Percentiles rank a stretch among this genome's conserved stretches.
Conservation (phyloP, 1,140 invertebrate genomes). For the Drosophila teissieri region DNA sequence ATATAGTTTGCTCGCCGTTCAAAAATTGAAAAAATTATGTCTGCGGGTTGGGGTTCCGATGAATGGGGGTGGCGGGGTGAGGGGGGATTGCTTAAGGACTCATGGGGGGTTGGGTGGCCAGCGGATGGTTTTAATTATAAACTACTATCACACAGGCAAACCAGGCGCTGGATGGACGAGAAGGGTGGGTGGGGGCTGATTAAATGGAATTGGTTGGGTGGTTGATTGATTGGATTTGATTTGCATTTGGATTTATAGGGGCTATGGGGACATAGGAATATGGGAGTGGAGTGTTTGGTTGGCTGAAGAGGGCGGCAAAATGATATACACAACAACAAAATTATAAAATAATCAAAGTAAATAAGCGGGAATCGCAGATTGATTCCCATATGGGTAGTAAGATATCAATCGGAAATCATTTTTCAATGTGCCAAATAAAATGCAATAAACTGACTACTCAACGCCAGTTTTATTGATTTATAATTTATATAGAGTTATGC, state of each 20-base stretch:
- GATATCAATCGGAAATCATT: slow-evolving; percentile 45
- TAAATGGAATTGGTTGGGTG: neutral
- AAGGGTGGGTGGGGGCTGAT: slow-evolving; percentile 4
- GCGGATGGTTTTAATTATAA: slow-evolving; percentile 80
- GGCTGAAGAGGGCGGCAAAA: slow-evolving; percentile 31
- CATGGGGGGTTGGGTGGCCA: slow-evolving; percentile 15
- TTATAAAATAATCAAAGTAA: slow-evolving; percentile 58
- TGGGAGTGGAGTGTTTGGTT: neutral
- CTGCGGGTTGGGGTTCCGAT: neutral
- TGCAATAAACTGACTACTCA: slow-evolving; percentile 23
- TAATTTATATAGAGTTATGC: slow-evolving; percentile 20
- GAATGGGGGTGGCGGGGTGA: neutral
- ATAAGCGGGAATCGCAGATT: slow-evolving; percentile 24
- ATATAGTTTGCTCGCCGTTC: slow-evolving; percentile 59
- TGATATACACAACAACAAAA: slow-evolving; percentile 62
- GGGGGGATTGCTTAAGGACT: neutral
- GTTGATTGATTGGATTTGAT: neutral
- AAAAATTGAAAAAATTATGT: slow-evolving; percentile 47
- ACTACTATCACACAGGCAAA: slow-evolving; percentile 85
- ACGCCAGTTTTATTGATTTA: slow-evolving; percentile 8
- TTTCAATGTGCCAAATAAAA: slow-evolving; percentile 28
- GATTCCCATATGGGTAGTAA: slow-evolving; percentile 25
- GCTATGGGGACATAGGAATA: neutral
- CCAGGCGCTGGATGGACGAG: slow-evolving; percentile 46
- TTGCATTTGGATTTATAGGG: neutral